phyloP scores from a whole-genome alignment of 2,113 vertebrate genomes.

The Philantomba maxwellii region DNA sequence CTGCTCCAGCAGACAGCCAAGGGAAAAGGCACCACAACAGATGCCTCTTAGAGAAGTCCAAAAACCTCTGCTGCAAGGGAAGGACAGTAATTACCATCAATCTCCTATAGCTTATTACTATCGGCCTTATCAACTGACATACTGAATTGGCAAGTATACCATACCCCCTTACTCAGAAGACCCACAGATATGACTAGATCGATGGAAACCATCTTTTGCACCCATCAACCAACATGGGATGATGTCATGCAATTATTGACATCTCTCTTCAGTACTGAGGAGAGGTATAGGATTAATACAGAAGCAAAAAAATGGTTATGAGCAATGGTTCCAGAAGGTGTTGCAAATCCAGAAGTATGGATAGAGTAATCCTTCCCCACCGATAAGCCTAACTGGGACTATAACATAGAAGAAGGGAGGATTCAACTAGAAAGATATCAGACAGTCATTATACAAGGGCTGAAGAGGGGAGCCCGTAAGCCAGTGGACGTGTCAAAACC shows the following conservation, averaged over 20 bases:
- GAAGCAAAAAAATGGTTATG: neutral
- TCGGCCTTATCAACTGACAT: neutral
- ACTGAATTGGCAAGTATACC: neutral
- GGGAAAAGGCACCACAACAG: neutral
- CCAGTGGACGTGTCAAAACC: neutral
- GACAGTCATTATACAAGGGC: neutral
- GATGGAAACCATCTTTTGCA: neutral
- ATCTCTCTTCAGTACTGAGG: neutral
- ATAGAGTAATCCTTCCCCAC: neutral
- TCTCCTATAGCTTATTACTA: neutral
- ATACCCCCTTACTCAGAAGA: neutral
- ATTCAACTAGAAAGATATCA: neutral
- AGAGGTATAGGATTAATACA: neutral
- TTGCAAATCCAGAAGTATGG: fast-evolving
- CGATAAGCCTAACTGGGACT: neutral
- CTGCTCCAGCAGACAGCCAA: neutral
- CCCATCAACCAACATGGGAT: neutral
- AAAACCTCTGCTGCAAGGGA: neutral
- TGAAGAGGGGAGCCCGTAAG: neutral
- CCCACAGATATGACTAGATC: neutral
- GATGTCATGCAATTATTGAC: neutral
- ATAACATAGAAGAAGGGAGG: neutral
- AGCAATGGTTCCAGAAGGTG: neutral
- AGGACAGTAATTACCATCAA: neutral
- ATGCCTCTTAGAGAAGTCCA: neutral